A percentile compares a stretch with the other conserved stretches of the same genome.
phyloP scores from a whole-genome alignment of 1,140 invertebrate species.

The Harpegnathos saltator region DNA sequence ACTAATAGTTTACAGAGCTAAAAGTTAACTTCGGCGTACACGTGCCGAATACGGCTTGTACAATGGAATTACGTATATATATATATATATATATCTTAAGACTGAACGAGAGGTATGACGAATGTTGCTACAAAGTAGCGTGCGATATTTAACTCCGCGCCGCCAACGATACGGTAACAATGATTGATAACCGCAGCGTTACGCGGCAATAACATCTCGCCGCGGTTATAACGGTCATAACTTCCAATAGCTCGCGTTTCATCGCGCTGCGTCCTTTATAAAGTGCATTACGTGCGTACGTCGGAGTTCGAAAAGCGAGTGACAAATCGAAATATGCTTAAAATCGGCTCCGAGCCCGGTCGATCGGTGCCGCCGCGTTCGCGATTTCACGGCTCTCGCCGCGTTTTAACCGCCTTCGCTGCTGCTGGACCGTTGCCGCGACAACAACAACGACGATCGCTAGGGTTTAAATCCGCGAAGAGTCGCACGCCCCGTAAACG shows the following conservation, averaged over 20 bases:
- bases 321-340: background rate
- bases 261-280: background rate
- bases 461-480: no score
- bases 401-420: no score
- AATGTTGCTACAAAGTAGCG: background rate
- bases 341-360: background rate
- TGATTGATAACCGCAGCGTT: constrained; percentile 39
- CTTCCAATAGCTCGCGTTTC: constrained; percentile 25
- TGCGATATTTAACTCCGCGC: constrained; percentile 28
- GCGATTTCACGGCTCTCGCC: background rate
- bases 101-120: background rate
- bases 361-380: background rate
- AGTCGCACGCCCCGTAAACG: background rate
- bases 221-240: constrained; percentile 1
- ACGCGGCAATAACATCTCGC: constrained; percentile 30
- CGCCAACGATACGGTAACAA: constrained; percentile 4
- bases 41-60: background rate
- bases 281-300: background rate
- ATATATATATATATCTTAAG: no score
- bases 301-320: background rate
- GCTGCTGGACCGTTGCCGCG: no score
- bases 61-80: background rate
- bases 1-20: background rate
- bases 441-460: no score
- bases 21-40: background rate